Base-by-base conservation (phyloP, 2,888 invertebrate species). In the Laspeyria flexula region DNA sequence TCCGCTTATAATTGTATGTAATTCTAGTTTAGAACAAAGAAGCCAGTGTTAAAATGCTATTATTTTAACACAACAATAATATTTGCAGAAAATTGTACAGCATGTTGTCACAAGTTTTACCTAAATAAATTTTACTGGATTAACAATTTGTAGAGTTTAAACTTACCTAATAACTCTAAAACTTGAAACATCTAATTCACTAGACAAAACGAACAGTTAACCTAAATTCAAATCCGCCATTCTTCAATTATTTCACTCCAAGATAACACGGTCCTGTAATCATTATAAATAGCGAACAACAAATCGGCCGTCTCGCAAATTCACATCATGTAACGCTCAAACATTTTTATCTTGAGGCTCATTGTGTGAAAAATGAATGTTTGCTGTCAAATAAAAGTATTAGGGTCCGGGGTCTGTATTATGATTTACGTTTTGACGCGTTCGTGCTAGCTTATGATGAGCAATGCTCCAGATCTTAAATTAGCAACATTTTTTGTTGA, bases 311-410 rank as follows among this genome's bases (percentile, higher is more conserved):
- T 39, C 56, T 57, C 57, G 54, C 64, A 71, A 69, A 69, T 67
- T 67, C 59, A 59, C 51, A 59, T 57, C 61, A 59, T 67, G 64
- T 59, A 59, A 58, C 54, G 48, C 39, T 59, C 58, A 55, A 68
- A 50, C 58, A 55, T 66, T 71, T 72, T 72, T 67, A 66, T 76
- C 71, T 67, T 60, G 30, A 55, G 59, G 57, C 56, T 59, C 60
- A 61, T 69, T 75, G 61, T 69, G 64, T 77, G 73, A 79, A 75
- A 77, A 80, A 80, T 80, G 71, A 68, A 70, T 63, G 71, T 60
- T 58, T 65, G 66, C 73, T 75, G 80, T 83, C 86, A 82, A 83
- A 85, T 84, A 83, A 83, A 84, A 80, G 57, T 67, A 61, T 61
- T 64, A 61, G 34, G 44, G 48, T 46, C 43, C 39, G 18, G 25